Evolutionary conservation across 2,888 invertebrate species (phyloP), one percentile per base, ranked within the genome.

Genomic region (Phengaris alcon): DNA sequence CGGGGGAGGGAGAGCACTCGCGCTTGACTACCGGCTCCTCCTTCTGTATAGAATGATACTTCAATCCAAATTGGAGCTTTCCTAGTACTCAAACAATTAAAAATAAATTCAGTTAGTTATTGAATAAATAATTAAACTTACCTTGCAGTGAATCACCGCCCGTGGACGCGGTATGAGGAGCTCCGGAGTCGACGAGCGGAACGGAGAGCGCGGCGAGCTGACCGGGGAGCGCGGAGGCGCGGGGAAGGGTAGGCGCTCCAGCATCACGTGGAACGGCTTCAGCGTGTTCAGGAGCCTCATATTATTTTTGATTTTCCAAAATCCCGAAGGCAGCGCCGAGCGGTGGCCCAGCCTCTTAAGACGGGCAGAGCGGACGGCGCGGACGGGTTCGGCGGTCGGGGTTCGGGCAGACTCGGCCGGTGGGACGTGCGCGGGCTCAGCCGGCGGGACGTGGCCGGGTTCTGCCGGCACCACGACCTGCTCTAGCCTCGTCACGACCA

Each of bases 401-500:
- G 12, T 5, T 10, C 52, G 57, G 15, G 57, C 15, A 6, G 22
- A 22, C 35, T 35, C 54, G 54, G 13, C 54, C 12, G 54, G 54
- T 10, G 54, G 57, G 57, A 2, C n/a, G 57, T 8, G 7, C n/a
- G 9, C n/a, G 57, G n/a, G 15, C 15, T n/a, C 15, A n/a, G 55
- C 55, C 55, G 55, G 12, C 12, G 55, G 55, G 6, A 6, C 13
- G 55, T 8, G 59, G 22, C 5, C 8, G 59, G 22, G 59, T 22
- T 1, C 59, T 4, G 22, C 22, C 8, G 15, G 35, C 35, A 2
- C 3, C 9, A n/a, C 15, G 8, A 6, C 8, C 15, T 59, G 22
- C 13, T 64, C 64, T 2, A 64, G 6, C 64, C 64, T 64, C 35
- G 64, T 64, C 35, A 64, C 12, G 64, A 64, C 64, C 64, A 64